phyloP scores from a whole-genome alignment of 2,113 vertebrate genomes.

The Periophthalmus modestus region DNA sequence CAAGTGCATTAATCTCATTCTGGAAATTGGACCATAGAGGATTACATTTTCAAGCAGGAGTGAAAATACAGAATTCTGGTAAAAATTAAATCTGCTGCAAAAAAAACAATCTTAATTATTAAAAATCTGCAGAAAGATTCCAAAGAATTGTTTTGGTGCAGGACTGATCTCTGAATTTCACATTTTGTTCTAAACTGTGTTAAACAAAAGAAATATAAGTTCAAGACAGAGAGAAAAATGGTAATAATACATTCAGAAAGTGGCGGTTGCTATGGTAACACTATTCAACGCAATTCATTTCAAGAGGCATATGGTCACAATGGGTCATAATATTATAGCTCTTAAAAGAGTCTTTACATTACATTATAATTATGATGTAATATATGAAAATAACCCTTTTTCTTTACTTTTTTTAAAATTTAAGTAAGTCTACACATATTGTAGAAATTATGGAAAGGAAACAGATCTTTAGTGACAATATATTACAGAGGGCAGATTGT shows the following conservation, averaged over 20 bases:
- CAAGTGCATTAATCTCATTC: constrained; percentile 25
- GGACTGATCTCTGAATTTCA: background rate
- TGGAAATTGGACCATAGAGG: constrained; percentile 40
- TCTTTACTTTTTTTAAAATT: background rate
- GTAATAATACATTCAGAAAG: background rate
- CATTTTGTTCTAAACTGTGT: background rate
- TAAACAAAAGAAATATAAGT: background rate
- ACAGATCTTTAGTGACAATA: background rate
- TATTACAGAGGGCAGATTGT: no score
- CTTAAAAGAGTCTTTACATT: background rate
- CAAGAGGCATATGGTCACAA: background rate
- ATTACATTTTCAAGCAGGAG: constrained; percentile 14
- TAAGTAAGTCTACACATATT: background rate
- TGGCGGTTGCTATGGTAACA: background rate
- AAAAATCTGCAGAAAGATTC: background rate
- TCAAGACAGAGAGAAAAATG: background rate
- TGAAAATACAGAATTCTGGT: background rate
- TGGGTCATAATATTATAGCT: background rate
- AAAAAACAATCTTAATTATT: background rate
- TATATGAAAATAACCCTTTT: no score
- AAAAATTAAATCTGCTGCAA: background rate
- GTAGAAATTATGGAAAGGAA: background rate
- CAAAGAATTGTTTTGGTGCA: background rate
- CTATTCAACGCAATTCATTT: background rate
- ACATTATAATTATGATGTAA: background rate